Conservation (phyloP, 2,113 vertebrate genomes). For the Nycticorax nycticorax region DNA sequence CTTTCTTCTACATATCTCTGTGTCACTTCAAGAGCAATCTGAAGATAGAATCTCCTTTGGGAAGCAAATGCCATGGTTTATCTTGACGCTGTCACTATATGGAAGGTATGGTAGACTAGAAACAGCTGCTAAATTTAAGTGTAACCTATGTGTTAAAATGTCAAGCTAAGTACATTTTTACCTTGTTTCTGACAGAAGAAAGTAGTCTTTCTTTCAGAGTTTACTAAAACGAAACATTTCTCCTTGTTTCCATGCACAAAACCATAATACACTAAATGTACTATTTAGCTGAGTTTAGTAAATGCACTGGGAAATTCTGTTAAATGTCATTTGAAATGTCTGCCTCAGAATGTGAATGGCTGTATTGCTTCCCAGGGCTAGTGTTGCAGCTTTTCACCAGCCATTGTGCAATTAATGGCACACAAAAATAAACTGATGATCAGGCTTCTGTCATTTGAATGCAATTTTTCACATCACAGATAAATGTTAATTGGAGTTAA, state of each 20-base stretch:
- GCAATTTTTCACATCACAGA: background rate
- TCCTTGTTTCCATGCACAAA: background rate
- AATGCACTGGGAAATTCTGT: background rate
- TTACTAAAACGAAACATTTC: slow-evolving; percentile 19
- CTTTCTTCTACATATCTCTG: background rate
- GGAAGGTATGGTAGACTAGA: slow-evolving; percentile 10
- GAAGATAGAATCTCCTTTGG: slow-evolving; percentile 52
- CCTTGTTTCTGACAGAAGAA: slow-evolving; percentile 6
- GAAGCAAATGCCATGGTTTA: slow-evolving; percentile 23
- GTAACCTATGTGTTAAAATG: slow-evolving; percentile 24
- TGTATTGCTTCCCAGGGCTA: background rate
- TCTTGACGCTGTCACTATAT: background rate
- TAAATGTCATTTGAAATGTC: slow-evolving; percentile 47
- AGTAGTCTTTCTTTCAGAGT: background rate
- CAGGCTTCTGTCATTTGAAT: background rate
- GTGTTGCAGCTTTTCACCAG: background rate
- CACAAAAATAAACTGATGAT: slow-evolving; percentile 8
- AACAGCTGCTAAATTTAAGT: slow-evolving; percentile 51
- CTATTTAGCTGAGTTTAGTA: slow-evolving; percentile 13
- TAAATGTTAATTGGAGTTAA: background rate
- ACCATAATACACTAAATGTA: background rate
- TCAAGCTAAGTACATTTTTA: slow-evolving; percentile 14
- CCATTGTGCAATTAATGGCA: background rate
- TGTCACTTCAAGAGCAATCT: slow-evolving; percentile 5
- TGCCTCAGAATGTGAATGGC: background rate